Evolutionary conservation across 2,888 invertebrate genomes (phyloP).

Genomic region (Allolobophora icterica): DNA sequence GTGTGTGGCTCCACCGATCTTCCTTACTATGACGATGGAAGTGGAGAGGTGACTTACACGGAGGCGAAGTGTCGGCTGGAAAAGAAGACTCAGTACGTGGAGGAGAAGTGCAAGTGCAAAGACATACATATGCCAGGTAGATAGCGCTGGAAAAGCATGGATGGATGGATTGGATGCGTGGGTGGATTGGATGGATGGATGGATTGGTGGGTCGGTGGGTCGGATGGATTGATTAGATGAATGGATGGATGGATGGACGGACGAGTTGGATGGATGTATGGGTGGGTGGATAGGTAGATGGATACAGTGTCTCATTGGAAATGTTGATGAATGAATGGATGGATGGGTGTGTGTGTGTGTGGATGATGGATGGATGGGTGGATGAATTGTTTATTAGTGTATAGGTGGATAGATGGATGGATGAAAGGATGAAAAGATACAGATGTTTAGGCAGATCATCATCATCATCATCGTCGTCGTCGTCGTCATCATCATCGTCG

Average conservation of each 20-base stretch:
- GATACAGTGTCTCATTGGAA: no score
- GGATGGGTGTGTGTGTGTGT: background rate
- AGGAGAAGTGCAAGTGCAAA: conserved; percentile 36
- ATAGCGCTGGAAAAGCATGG: no score
- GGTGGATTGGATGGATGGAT: no score
- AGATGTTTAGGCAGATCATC: background rate
- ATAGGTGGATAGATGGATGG: no score
- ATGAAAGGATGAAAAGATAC: no score
- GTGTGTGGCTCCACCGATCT: conserved; percentile 26
- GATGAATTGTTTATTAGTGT: no score
- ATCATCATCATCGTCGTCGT: conserved; percentile 25
- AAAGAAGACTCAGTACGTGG: conserved; percentile 34
- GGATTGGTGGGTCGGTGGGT: no score
- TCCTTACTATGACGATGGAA: background rate
- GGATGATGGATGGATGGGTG: background rate
- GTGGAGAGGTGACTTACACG: conserved; percentile 33
- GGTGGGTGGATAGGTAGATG: no score
- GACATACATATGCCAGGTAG: conserved; percentile 45
- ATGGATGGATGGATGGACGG: no score
- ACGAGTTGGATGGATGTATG: no score
- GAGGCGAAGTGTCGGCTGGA: conserved; percentile 38
- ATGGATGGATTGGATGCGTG: no score
- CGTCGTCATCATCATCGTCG: conserved; percentile 26
- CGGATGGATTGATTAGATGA: no score
- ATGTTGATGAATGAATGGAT: background rate